phyloP scores from a whole-genome alignment of 1,140 invertebrate genomes.

The Eubasilissa regina region DNA sequence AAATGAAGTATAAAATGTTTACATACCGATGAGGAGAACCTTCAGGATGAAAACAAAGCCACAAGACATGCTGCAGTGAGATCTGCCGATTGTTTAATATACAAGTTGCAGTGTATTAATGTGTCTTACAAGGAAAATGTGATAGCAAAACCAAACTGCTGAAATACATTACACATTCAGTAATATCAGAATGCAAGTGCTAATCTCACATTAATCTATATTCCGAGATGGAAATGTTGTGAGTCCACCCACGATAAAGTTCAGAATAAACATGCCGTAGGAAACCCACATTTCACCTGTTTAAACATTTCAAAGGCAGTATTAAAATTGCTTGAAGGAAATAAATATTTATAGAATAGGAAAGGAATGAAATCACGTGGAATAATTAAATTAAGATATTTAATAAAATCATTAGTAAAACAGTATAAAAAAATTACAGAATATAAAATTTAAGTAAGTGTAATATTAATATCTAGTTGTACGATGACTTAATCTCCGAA shows the following conservation, averaged over 20 bases:
- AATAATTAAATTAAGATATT: conserved; percentile 30
- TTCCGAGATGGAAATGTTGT: background rate
- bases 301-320: conserved; percentile 4
- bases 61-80: conserved; percentile 47
- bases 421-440: conserved; percentile 46
- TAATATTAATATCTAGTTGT: conserved; percentile 20
- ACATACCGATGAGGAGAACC: conserved; percentile 47
- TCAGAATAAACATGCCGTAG: conserved; percentile 31
- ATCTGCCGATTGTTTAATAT: conserved; percentile 37
- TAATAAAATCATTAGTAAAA: conserved; percentile 40
- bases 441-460: conserved; percentile 42
- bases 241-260: conserved; percentile 25
- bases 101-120: conserved; percentile 47
- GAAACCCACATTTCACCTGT: conserved; percentile 28
- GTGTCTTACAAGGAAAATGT: conserved; percentile 19
- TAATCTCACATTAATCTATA: conserved; percentile 4
- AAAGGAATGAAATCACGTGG: background rate
- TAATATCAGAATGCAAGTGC: conserved; percentile 3
- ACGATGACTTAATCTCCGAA: conserved; percentile 81
- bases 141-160: conserved; percentile 20
- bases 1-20: conserved; percentile 50
- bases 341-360: conserved; percentile 19
- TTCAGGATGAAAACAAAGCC: conserved; percentile 47
- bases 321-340: background rate
- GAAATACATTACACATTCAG: background rate